phyloP scores from a whole-genome alignment of 2,888 invertebrate genomes.

The Apotomis turbidana region DNA sequence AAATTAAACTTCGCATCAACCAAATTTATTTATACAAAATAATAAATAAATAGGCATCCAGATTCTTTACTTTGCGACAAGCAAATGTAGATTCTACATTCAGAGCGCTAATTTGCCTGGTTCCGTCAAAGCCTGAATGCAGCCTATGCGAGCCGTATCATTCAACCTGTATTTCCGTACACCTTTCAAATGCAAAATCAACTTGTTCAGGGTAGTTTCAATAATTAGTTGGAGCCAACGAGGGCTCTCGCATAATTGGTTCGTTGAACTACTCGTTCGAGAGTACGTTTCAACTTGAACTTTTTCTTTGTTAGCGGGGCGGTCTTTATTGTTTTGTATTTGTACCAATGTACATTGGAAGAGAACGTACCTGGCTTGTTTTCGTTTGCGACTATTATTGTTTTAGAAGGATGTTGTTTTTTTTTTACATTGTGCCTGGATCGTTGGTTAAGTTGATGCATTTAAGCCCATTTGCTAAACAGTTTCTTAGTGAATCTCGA shows the following conservation, averaged over 20 bases:
- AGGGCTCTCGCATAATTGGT: constrained; percentile 49
- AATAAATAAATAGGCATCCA: no score
- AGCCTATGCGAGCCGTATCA: constrained; percentile 29
- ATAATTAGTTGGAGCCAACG: constrained; percentile 47
- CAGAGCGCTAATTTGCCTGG: constrained; percentile 15
- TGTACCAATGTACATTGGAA: constrained; percentile 33
- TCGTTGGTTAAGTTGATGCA: no score
- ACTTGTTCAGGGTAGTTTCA: constrained; percentile 42
- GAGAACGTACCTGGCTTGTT: constrained; percentile 34
- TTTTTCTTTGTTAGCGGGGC: constrained; percentile 49
- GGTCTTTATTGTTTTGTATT: constrained; percentile 39
- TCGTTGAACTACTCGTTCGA: constrained; percentile 44
- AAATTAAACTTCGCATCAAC: no score
- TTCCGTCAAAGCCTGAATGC: constrained; percentile 13
- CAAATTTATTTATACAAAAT: no score
- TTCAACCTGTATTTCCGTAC: constrained; percentile 38
- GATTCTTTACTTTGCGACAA: not conserved
- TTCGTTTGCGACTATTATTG: constrained; percentile 30
- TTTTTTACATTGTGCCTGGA: not conserved
- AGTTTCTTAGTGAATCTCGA: no score
- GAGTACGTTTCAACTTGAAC: constrained; percentile 41
- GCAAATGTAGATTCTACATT: not conserved
- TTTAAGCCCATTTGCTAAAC: no score
- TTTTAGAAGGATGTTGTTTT: constrained; percentile 47
- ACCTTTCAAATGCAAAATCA: constrained; percentile 47